Evolutionary conservation across 2,888 invertebrate species (phyloP).

Genomic region (Netelia virgata): DNA sequence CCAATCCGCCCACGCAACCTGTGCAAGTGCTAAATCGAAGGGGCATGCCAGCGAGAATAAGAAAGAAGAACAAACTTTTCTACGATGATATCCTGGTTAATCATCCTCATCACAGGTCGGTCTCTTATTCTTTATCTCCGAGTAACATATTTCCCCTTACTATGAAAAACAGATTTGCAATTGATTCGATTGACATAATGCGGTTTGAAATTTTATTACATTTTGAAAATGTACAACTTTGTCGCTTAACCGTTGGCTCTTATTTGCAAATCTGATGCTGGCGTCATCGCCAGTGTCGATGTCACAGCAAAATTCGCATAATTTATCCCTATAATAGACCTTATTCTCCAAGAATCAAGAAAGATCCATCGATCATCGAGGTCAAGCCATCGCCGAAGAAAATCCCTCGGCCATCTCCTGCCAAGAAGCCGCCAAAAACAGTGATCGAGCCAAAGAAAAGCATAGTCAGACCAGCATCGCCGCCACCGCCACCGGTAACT

Average conservation of each 20-base stretch:
- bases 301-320: not conserved
- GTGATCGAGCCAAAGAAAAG: conserved; percentile 75
- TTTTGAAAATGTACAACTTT: no score
- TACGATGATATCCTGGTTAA: conserved; percentile 96
- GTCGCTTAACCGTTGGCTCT: no score
- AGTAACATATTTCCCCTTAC: not conserved
- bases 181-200: no score
- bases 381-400: conserved; percentile 88
- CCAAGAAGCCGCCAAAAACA: conserved; percentile 81
- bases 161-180: not conserved
- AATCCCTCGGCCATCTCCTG: conserved; percentile 87
- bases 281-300: not conserved
- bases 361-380: conserved; percentile 80
- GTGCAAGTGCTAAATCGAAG: conserved; percentile 93
- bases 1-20: conserved; percentile 89
- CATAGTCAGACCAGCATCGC: conserved; percentile 47
- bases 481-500: conserved; percentile 72
- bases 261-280: no score
- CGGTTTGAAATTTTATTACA: no score
- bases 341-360: conserved; percentile 79
- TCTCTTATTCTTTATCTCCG: conserved; percentile 21
- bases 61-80: conserved; percentile 95
- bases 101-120: conserved; percentile 89
- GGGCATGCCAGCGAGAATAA: conserved; percentile 95
- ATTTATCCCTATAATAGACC: conserved; percentile 29